Conservation (phyloP, 2,113 vertebrate genomes). For the Hemichromis elongatus region DNA sequence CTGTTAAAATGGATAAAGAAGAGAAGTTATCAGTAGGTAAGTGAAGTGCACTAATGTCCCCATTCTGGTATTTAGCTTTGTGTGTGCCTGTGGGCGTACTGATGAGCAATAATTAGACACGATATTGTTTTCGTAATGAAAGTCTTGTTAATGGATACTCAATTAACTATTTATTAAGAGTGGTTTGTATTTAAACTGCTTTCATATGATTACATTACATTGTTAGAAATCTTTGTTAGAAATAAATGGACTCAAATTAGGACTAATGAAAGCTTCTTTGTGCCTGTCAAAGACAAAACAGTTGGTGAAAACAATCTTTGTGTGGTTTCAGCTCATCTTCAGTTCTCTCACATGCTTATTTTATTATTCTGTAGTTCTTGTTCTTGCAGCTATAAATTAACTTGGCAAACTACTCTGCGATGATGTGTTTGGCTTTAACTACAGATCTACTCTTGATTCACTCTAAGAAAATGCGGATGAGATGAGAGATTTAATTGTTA, state of each 20-base stretch:
- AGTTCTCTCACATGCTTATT: background rate
- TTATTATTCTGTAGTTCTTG: background rate
- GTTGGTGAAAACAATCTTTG: background rate
- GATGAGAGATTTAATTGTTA: background rate
- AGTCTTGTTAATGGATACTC: background rate
- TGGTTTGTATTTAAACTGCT: background rate
- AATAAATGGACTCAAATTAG: background rate
- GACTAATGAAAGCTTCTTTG: background rate
- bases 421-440: background rate
- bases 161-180: background rate
- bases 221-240: background rate
- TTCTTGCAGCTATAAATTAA: background rate
- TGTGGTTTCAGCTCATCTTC: background rate
- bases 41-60: background rate
- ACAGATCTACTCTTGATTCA: background rate
- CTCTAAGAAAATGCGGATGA: background rate
- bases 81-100: background rate
- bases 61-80: background rate
- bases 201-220: background rate
- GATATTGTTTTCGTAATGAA: background rate
- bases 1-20: background rate
- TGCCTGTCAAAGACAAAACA: background rate
- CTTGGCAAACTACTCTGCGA: background rate
- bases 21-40: constrained; percentile 14
- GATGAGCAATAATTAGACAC: background rate